Evolutionary conservation across 30 jellyfish, hydroid and myxozoan genomes (phyloP).

Genomic region (Calvadosia cruxmelitensis): DNA sequence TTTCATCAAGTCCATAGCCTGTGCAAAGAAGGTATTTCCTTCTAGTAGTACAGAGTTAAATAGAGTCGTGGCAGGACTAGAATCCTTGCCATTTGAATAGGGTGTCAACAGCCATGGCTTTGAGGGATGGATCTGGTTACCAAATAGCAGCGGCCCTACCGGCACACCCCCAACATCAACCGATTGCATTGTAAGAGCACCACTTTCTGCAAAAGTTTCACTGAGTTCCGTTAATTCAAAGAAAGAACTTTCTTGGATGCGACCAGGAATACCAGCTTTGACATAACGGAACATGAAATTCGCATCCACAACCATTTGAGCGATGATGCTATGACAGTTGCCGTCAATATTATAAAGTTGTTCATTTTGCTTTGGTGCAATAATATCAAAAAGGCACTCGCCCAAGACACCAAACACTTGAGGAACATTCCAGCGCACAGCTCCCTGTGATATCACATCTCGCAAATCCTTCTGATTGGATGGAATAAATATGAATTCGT

Average conservation of each 20-base stretch:
- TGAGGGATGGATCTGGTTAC: neutral
- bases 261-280: neutral
- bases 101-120: neutral
- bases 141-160: neutral
- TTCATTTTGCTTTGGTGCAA: neutral
- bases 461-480: neutral
- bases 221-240: neutral
- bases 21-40: neutral
- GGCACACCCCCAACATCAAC: neutral
- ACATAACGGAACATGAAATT: neutral
- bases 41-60: neutral
- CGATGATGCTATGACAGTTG: neutral
- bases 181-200: neutral
- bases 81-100: neutral
- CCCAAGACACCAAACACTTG: neutral
- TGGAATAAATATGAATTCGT: neutral
- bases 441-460: neutral
- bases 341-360: neutral
- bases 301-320: neutral
- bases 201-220: neutral
- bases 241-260: neutral
- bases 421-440: neutral
- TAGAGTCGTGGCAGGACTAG: neutral
- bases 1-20: neutral
- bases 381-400: neutral